Conservation (phyloP, 2,797 vertebrate species). For the Oceanodroma leucorhoa region DNA sequence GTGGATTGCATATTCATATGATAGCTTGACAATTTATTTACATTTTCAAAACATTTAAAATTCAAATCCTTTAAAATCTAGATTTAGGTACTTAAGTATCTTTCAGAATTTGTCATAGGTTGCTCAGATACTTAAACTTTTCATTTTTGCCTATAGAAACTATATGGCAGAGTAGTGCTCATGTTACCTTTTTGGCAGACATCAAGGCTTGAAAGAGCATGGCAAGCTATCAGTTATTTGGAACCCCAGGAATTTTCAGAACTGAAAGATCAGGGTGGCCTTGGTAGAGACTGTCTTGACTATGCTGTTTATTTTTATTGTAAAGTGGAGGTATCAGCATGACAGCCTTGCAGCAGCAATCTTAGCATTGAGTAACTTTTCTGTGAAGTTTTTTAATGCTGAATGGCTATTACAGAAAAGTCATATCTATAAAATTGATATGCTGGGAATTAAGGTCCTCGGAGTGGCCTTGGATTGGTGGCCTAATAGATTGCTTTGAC, state of each 20-base stretch:
- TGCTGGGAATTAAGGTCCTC: neutral
- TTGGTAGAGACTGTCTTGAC: neutral
- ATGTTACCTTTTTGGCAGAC: neutral
- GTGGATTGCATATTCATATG: neutral
- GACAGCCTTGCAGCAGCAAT: neutral
- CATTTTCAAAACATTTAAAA: neutral
- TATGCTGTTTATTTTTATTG: neutral
- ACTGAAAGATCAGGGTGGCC: neutral
- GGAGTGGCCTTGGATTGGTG: neutral
- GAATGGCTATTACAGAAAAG: neutral
- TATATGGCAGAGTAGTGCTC: neutral
- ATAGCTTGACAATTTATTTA: neutral
- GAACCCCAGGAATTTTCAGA: neutral
- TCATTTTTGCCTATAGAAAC: neutral
- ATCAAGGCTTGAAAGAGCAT: neutral
- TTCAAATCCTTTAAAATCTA: neutral
- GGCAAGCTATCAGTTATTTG: neutral
- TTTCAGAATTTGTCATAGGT: neutral
- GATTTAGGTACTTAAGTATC: neutral
- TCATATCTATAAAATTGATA: neutral
- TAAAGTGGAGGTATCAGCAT: neutral
- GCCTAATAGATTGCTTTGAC: neutral
- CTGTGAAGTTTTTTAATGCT: neutral
- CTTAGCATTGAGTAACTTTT: neutral
- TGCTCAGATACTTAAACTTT: neutral